Evolutionary conservation across 1,140 invertebrate genomes (phyloP), one percentile per base, ranked within the genome.

Genomic region (Ditylenchus dipsaci): DNA sequence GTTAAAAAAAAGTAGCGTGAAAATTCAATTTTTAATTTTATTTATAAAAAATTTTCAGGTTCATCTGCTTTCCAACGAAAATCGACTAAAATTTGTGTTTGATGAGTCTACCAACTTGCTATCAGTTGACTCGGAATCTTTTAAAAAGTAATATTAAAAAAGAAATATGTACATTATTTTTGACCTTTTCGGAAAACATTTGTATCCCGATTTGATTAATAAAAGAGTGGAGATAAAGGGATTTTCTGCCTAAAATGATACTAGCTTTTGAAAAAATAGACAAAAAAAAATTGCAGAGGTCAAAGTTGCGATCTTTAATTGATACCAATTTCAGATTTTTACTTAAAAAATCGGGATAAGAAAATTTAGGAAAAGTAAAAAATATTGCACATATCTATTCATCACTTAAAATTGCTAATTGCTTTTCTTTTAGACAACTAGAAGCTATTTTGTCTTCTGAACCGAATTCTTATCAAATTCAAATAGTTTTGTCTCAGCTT

Each of bases 141-240:
- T 61, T 29, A 61, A 61, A 61, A 5, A 5, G 59, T 61, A 61
- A 19, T 30, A 43, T 61, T 61, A 3, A 26, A 30, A 61, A 29
- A 21, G 38, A 59, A 21, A 59, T 11, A 59, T 11, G n/a, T n/a
- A n/a, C n/a, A n/a, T n/a, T n/a, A n/a, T n/a, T n/a, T n/a, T n/a
- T n/a, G n/a, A n/a, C n/a, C n/a, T n/a, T n/a, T n/a, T n/a, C n/a
- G n/a, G n/a, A n/a, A n/a, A n/a, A n/a, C n/a, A n/a, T 23, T 23
- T 3, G 29, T 56, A 3, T 9, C 3, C 9, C 29, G 9, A 29
- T 56, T 23, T 56, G 21, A 5, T 9, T 56, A 56, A 56, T 29
- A 13, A 29, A 23, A 56, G 21, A 23, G 3, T 9, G 9, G 13
- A 13, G 21, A 3, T n/a, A n/a, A n/a, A n/a, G n/a, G n/a, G n/a